Base-by-base conservation (phyloP, 2,888 invertebrate species). In the Dryococelus australis region DNA sequence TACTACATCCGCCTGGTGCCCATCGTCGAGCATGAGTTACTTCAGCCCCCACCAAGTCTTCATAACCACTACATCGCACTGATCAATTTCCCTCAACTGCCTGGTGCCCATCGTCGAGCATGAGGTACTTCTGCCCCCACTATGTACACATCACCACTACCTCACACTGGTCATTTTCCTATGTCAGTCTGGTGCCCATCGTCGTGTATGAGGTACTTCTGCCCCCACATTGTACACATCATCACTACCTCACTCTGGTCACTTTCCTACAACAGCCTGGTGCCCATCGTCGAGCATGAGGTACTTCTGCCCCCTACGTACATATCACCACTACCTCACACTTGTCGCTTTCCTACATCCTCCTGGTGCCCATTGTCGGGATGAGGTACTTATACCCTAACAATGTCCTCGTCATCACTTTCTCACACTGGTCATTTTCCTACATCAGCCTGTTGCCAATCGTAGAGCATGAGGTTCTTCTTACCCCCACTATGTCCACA, bases 61-160 rank as follows among this genome's bases (percentile, higher is more conserved):
- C n/a, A n/a, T n/a, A n/a, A n/a, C n/a, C n/a, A n/a, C n/a, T n/a
- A n/a, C 47, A 12, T 12, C 12, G 6, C 12, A 47, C 47, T 47
- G 6, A 12, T 47, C 6, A 9, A 6, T 47, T 6, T 47, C 47
- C 6, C 6, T 47, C 91, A 98, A 99, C 93, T 97, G 99, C 90
- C 97, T 99, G 92, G 99, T 99, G 85, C 99, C 99, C 78, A 99
- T 99, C 92, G 99, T 99, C 87, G 99, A 99, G 92, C 99, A 99
- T 51, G 99, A 99, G 93, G 92, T 92, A 89, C 12, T 47, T 13
- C 47, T 47, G 10, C 10, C 47, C 4, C 10, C 47, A 47, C 47
- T 6, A 99, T 93, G 99, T 99, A 88, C 99, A 98, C 91, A 99
- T 99, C 0, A 94, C 99, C 35, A 35, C 35, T 35, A 35, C 2